Evolutionary conservation across 1,140 invertebrate species (phyloP), one percentile per base, ranked within the genome.

Genomic region (Stegodyphus dumicola): DNA sequence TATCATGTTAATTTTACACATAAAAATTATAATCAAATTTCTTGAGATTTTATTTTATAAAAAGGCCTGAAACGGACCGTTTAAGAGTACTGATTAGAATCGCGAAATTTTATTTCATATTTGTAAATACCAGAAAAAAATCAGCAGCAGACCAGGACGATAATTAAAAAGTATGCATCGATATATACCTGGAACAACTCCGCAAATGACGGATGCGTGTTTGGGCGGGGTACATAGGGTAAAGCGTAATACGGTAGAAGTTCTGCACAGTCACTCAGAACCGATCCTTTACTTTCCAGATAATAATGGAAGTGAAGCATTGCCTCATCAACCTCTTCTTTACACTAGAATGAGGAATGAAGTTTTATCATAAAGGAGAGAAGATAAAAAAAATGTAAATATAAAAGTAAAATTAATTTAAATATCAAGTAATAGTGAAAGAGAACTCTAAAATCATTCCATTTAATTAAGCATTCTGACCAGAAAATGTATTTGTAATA

Each of bases 231-330:
- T 18, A 93, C 91, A 88, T 92, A 93, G 0, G 93, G 93, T 49
- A 94, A 88, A 56, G 93, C 93, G 88, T 93, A 93, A 88, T 91
- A 93, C 7, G 92, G 91, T 77, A 93, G 88, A 80, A 93, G 92
- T 87, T 93, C 92, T 77, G 90, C 90, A 66, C 92, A 92, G 76
- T 92, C 90, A 76, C 92, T 92, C 15, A 93, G 90, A 65, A 90
- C 89, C 9, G 90, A 89, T 75, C 93, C 92, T 88, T 91, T 90
- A 1, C 90, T 92, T 87, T 91, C 92, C 11, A 94, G 88, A 88
- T 92, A 94, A 52, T 89, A 89, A 86, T 92, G 91, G 81, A 93
- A 92, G 60, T 91, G 90, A 15, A 89, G 88, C 92, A 93, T 93
- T 10, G 89, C 88, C 56, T 89, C 88, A 67, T 90, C 89, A 17